Evolutionary conservation across 2,113 vertebrate species (phyloP).

Genomic region (Notechis scutatus): DNA sequence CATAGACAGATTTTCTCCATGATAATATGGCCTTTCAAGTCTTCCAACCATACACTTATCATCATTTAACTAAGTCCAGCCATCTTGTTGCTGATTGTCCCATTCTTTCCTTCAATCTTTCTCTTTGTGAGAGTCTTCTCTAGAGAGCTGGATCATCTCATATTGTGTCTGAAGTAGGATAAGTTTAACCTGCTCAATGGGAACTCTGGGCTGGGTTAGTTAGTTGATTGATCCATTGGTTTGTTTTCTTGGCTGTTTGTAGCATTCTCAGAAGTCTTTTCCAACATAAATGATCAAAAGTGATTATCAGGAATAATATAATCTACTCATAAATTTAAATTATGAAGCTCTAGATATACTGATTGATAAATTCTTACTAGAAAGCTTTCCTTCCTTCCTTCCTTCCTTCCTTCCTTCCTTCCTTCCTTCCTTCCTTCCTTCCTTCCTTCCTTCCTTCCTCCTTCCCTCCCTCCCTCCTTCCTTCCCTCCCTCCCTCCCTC

Average conservation of each 20-base stretch:
- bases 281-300: neutral
- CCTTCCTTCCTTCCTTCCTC: neutral
- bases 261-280: neutral
- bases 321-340: neutral
- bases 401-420: no score
- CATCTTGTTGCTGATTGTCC: neutral
- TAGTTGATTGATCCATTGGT: neutral
- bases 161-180: neutral
- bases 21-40: neutral
- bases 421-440: neutral
- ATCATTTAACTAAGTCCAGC: neutral
- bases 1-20: neutral
- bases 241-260: neutral
- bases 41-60: neutral
- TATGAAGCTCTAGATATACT: neutral
- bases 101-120: neutral
- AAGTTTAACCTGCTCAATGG: neutral
- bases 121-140: neutral
- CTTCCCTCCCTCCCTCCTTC: neutral
- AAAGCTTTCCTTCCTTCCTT: rapidly evolving
- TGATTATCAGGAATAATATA: neutral
- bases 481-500: neutral
- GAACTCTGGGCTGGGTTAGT: neutral
- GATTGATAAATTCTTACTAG: neutral
- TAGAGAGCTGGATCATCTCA: neutral